Evolutionary conservation across 2,797 vertebrate genomes (phyloP).

Genomic region (Schizopygopsis pylzovi): DNA sequence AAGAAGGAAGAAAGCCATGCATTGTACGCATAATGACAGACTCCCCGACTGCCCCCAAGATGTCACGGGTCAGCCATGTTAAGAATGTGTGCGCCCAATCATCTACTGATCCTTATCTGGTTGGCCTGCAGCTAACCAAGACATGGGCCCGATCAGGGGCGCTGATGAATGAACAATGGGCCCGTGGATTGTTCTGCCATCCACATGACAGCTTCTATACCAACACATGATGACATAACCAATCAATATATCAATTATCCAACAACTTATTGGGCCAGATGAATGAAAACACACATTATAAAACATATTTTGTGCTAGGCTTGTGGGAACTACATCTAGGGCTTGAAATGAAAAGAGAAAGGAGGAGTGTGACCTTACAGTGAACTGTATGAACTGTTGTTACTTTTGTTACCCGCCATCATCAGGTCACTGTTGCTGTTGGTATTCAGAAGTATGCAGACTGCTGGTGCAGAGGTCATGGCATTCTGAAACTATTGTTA

Average conservation of each 20-base stretch:
- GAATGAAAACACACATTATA: slow-evolving; percentile 64
- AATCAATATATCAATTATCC: slow-evolving; percentile 94
- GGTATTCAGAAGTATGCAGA: slow-evolving; percentile 17
- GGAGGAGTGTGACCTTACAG: slow-evolving; percentile 39
- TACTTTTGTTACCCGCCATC: slow-evolving; percentile 23
- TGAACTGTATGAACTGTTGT: slow-evolving; percentile 55
- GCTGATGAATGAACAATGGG: slow-evolving; percentile 97
- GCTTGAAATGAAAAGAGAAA: slow-evolving; percentile 30
- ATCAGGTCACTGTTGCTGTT: slow-evolving; percentile 41
- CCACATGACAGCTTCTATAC: slow-evolving; percentile 87
- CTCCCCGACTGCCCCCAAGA: slow-evolving; percentile 89
- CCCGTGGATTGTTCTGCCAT: slow-evolving; percentile 87
- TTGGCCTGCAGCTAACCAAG: slow-evolving; percentile 90
- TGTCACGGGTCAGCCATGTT: slow-evolving; percentile 99
- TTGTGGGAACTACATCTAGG: slow-evolving; percentile 41
- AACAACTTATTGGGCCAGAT: slow-evolving; percentile 89
- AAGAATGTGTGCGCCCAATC: slow-evolving; percentile 99
- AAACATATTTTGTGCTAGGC: slow-evolving; percentile 20
- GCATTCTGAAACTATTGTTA: background rate
- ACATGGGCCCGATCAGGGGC: slow-evolving; percentile 91
- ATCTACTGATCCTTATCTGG: slow-evolving; percentile 98
- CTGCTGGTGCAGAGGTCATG: background rate
- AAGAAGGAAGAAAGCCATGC: slow-evolving; percentile 91
- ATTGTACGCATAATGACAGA: slow-evolving; percentile 96
- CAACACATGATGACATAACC: slow-evolving; percentile 94